A percentile compares a stretch with the other conserved stretches of the same genome.
Evolutionary conservation across 2,888 invertebrate genomes (phyloP).

Genomic region (Arenicola marina): DNA sequence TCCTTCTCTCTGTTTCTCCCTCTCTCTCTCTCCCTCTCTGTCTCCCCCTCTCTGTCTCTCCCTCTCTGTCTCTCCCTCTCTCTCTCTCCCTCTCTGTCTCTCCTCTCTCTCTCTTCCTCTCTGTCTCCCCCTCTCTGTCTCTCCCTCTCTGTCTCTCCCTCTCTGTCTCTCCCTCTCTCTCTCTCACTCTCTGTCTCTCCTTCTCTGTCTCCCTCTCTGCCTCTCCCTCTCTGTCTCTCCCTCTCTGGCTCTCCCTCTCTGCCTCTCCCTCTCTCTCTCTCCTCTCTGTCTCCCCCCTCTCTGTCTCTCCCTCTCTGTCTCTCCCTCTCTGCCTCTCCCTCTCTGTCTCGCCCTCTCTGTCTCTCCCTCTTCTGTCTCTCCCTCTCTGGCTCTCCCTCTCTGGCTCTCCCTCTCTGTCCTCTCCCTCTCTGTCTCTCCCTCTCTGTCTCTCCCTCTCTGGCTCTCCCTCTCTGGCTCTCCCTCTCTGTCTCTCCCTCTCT

Average conservation of each 20-base stretch:
- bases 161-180: not conserved
- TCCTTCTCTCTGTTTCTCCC: no score
- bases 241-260: not conserved
- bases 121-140: no score
- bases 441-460: not conserved
- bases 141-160: not conserved
- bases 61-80: no score
- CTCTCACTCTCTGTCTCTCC: not conserved
- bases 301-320: not conserved
- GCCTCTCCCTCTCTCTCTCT: not conserved
- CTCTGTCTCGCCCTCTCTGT: not conserved
- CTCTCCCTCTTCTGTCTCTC: not conserved
- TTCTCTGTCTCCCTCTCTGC: not conserved
- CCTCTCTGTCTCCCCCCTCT: not conserved
- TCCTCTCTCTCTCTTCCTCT: no score
- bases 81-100: no score
- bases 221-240: not conserved
- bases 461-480: not conserved
- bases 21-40: no score
- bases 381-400: not conserved
- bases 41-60: no score
- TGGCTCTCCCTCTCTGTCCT: not conserved
- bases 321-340: not conserved
- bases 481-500: not conserved
- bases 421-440: not conserved